Conservation (phyloP, 2,888 invertebrate species). For the Xestia c-nigrum region DNA sequence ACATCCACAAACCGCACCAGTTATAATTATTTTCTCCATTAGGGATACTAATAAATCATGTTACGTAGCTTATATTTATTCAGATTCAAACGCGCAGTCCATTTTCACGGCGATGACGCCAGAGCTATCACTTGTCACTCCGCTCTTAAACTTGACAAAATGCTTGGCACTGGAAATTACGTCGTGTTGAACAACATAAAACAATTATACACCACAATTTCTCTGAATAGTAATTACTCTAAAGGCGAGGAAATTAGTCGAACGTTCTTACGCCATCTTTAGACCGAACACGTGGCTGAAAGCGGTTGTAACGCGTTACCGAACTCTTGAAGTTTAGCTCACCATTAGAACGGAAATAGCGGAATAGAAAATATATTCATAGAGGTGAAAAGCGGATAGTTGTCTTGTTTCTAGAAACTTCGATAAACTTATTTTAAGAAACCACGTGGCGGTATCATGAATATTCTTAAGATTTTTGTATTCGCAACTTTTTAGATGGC, state of each 20-base stretch:
- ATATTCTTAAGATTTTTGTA: constrained; percentile 37
- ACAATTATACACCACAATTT: constrained; percentile 52
- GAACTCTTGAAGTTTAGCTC: constrained; percentile 40
- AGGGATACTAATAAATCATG: constrained; percentile 16
- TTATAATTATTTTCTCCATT: constrained; percentile 25
- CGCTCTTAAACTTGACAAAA: constrained; percentile 59
- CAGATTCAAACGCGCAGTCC: constrained; percentile 5
- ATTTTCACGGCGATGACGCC: constrained; percentile 51
- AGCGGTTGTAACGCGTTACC: constrained; percentile 56
- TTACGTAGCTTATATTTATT: constrained; percentile 22
- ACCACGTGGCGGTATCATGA: constrained; percentile 51
- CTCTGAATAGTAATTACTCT: constrained; percentile 54
- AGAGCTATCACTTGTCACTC: constrained; percentile 56
- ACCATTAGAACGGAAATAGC: constrained; percentile 53
- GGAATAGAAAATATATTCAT: constrained; percentile 58
- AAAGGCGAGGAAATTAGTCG: constrained; percentile 45
- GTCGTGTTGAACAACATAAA: constrained; percentile 60
- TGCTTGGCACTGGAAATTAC: constrained; percentile 59
- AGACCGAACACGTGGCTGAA: constrained; percentile 48
- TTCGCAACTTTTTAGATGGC: constrained; percentile 43
- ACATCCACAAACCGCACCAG: constrained; percentile 25
- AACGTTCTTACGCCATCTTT: constrained; percentile 50
- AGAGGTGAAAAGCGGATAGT: constrained; percentile 42
- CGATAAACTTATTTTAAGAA: constrained; percentile 59
- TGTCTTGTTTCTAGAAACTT: constrained; percentile 61